These are phyloP conservation scores for Danaus melanippus DNA, from an alignment of 1,140 invertebrate genomes.

Conservation along the genomic window DNA sequence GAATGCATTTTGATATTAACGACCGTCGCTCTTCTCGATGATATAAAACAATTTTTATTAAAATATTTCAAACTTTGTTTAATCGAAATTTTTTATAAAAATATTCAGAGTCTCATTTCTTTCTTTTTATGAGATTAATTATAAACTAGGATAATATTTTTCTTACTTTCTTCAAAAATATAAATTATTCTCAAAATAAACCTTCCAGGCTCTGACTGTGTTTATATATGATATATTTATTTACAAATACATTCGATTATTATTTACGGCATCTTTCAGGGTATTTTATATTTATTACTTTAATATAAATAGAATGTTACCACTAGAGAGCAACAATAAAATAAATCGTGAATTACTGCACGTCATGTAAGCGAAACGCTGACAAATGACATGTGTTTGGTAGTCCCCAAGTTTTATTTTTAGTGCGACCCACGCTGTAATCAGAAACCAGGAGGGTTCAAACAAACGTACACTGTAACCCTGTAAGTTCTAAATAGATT, in stretches of 20 bases:
- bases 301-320: constrained; percentile 6
- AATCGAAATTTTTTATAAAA: no score
- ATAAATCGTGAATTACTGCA: constrained; percentile 45
- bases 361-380: constrained; percentile 51
- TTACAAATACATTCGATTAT: no score
- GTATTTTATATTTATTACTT: not conserved
- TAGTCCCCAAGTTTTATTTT: constrained; percentile 49
- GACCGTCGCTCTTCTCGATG: constrained; percentile 26
- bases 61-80: no score
- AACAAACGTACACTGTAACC: constrained; percentile 11
- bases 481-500: constrained; percentile 8
- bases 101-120: no score
- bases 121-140: no score
- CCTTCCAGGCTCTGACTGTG: no score
- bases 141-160: no score
- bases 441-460: constrained; percentile 36
- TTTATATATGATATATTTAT: no score
- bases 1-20: constrained; percentile 19
- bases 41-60: not conserved
- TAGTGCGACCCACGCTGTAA: constrained; percentile 43
- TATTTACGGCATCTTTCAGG: no score
- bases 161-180: no score
- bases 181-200: no score
- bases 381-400: constrained; percentile 65
- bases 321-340: constrained; percentile 28